Evolutionary conservation across 2,888 invertebrate genomes (phyloP), one percentile per base, ranked within the genome.

Genomic region (Eledone cirrhosa): DNA sequence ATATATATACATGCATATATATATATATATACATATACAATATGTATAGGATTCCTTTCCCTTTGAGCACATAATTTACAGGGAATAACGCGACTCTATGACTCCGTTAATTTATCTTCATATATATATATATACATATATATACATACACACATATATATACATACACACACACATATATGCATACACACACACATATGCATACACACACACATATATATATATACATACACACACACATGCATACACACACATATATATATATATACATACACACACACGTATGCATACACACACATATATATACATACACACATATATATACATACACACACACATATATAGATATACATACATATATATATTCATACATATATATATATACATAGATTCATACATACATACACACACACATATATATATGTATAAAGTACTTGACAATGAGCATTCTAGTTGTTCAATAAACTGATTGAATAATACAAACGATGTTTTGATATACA

Each of bases 111-210:
- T n/a, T n/a, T 59, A 59, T 59, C 19, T 59, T n/a, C 11, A 59
- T 59, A 59, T 59, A 59, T 59, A 59, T 8, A 59, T 59, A 59
- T 8, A 59, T 59, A 59, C 11, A 59, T 59, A 59, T 59, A 59
- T 59, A 59, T 8, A 59, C n/a, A 59, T 8, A 59, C n/a, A 59
- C 11, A 59, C n/a, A 59, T 59, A 59, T 59, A 59, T 8, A 59
- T 59, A 59, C 11, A 59, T 59, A 59, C n/a, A 59, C n/a, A 59
- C n/a, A 59, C n/a, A 59, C 11, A 59, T 59, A 59, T 59, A 59
- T 59, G 3, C 11, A 59, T 59, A 8, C 11, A 59, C 11, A 59
- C 11, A 59, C 3, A 8, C n/a, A 59, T 8, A 59, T 59, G n/a
- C n/a, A 59, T 8, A 59, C n/a, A 59, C 11, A 59, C n/a, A 59